Evolutionary conservation across 2,797 vertebrate species (phyloP).

Genomic region (Sebastes steindachneri): DNA sequence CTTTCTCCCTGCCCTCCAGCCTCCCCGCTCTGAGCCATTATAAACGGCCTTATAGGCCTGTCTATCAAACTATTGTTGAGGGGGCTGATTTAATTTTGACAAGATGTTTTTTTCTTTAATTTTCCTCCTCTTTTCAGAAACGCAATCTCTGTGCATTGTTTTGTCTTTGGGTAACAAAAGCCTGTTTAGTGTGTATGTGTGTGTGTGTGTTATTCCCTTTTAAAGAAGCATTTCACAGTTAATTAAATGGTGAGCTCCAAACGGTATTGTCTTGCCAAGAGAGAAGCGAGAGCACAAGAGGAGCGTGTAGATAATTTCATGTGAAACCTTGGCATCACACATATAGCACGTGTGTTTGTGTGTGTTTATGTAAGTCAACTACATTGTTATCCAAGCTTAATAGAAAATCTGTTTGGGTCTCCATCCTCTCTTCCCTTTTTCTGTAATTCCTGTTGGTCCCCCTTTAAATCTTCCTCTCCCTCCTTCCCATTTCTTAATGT

Average conservation of each 20-base stretch:
- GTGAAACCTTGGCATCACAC: constrained; percentile 25
- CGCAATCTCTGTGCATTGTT: constrained; percentile 33
- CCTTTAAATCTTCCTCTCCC: constrained; percentile 5
- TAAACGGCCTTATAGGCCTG: constrained; percentile 32
- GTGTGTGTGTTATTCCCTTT: constrained; percentile 25
- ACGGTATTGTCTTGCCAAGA: constrained; percentile 41
- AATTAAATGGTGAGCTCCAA: constrained; percentile 74
- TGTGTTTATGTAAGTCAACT: constrained; percentile 9
- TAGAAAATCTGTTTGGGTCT: background rate
- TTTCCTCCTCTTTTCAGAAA: constrained; percentile 35
- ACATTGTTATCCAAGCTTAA: constrained; percentile 13
- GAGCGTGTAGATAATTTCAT: constrained; percentile 39
- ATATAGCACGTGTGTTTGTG: background rate
- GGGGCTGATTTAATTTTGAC: constrained; percentile 59
- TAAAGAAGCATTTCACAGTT: constrained; percentile 65
- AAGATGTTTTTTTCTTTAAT: constrained; percentile 34
- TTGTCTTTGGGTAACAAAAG: constrained; percentile 66
- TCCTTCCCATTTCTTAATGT: background rate
- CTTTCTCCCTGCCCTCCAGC: constrained; percentile 16
- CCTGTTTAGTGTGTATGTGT: constrained; percentile 17
- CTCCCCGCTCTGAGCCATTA: constrained; percentile 8
- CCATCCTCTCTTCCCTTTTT: background rate
- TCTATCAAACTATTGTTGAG: constrained; percentile 68
- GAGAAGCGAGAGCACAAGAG: constrained; percentile 21
- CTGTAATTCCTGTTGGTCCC: background rate